phyloP scores from a whole-genome alignment of 2,888 invertebrate species.

The Ectemnius lituratus region DNA sequence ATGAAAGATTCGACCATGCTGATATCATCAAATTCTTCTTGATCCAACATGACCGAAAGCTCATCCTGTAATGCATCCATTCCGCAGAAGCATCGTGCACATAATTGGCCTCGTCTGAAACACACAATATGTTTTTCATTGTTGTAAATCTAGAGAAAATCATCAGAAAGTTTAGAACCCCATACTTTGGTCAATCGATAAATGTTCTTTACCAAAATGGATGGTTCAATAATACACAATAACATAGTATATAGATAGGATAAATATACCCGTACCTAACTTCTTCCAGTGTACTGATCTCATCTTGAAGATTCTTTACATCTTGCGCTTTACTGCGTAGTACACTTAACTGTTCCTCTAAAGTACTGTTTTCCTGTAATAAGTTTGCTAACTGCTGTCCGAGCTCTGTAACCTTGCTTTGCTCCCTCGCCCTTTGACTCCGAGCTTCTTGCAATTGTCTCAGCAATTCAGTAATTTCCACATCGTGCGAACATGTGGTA shows the following conservation, averaged over 20 bases:
- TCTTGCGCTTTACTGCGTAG: slow-evolving; percentile 85
- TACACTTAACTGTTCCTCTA: slow-evolving; percentile 85
- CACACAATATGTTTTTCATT: not conserved
- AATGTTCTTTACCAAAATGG: too few species aligned
- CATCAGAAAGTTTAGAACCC: too few species aligned
- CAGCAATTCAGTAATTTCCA: slow-evolving; percentile 80
- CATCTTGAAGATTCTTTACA: slow-evolving; percentile 90
- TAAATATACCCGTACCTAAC: slow-evolving; percentile 81
- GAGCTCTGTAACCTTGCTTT: slow-evolving; percentile 85
- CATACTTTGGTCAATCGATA: too few species aligned
- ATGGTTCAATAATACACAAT: too few species aligned
- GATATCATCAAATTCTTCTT: slow-evolving; percentile 86
- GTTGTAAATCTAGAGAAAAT: not conserved
- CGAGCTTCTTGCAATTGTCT: slow-evolving; percentile 86
- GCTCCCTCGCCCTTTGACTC: slow-evolving; percentile 85
- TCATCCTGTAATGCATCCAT: slow-evolving; percentile 82
- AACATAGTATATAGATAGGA: too few species aligned
- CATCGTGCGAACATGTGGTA: slow-evolving; percentile 63
- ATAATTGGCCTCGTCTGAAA: slow-evolving; percentile 88
- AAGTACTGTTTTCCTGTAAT: slow-evolving; percentile 84
- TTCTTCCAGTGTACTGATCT: slow-evolving; percentile 90
- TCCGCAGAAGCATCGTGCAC: slow-evolving; percentile 87
- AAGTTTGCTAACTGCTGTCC: slow-evolving; percentile 87
- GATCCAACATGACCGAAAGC: slow-evolving; percentile 84
- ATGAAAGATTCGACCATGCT: slow-evolving; percentile 80